A percentile compares a stretch with the other conserved stretches of the same genome.
Evolutionary conservation across 2,797 vertebrate genomes (phyloP).

Genomic region (Enteromius thamalakanensis): DNA sequence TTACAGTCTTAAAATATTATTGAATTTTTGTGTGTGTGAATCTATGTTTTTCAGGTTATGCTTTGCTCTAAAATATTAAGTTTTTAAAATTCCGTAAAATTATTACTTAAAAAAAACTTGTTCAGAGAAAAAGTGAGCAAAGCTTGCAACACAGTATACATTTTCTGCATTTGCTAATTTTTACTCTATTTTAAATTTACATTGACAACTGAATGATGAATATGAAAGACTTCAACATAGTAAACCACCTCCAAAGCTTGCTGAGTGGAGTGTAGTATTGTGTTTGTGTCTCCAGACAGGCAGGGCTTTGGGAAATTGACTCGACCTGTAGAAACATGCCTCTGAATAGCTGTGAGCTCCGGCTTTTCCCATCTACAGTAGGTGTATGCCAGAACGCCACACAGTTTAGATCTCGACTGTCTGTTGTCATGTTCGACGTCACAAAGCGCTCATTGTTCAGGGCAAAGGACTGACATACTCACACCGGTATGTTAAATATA

Average conservation of each 20-base stretch:
- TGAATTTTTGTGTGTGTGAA: neutral
- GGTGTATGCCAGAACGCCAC: conserved; percentile 8
- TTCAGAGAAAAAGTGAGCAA: neutral
- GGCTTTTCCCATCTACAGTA: neutral
- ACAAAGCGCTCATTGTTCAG: conserved; percentile 25
- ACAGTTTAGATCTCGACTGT: conserved; percentile 13
- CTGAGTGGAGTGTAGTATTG: conserved; percentile 10
- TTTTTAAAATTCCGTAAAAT: neutral
- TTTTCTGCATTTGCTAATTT: neutral
- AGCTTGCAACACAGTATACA: neutral
- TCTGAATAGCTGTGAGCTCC: conserved; percentile 28
- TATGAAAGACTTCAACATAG: neutral
- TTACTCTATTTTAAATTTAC: neutral
- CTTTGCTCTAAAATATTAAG: neutral
- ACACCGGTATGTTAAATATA: conserved; percentile 1
- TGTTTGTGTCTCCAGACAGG: conserved; percentile 36
- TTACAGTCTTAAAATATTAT: neutral
- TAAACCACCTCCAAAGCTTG: neutral
- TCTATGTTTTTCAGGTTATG: neutral
- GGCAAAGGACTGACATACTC: neutral
- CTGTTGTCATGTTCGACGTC: conserved; percentile 12
- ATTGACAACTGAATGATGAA: neutral
- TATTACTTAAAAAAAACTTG: neutral
- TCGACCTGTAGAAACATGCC: conserved; percentile 34
- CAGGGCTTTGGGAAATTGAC: conserved; percentile 16